phyloP scores from a whole-genome alignment of 2,113 vertebrate genomes.

The Bufo bufo region DNA sequence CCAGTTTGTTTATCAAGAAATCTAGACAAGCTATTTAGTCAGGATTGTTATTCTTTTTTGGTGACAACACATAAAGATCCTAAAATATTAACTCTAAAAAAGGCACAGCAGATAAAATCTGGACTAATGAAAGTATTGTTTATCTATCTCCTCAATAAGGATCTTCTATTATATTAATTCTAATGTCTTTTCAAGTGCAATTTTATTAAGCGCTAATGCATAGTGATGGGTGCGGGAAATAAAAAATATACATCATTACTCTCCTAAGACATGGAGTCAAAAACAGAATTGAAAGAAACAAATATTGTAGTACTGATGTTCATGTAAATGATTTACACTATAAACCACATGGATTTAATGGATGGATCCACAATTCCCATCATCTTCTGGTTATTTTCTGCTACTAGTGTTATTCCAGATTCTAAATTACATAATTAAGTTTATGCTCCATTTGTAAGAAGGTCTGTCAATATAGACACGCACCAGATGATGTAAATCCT shows the following conservation, averaged over 20 bases:
- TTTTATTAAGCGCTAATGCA: too few species aligned
- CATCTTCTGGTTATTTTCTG: background rate
- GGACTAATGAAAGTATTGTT: too few species aligned
- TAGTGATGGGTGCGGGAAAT: too few species aligned
- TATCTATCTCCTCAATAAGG: background rate
- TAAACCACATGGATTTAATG: background rate
- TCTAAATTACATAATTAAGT: background rate
- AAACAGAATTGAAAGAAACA: background rate
- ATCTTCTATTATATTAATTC: too few species aligned
- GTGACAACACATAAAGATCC: background rate
- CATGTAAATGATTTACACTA: background rate
- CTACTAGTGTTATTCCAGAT: background rate
- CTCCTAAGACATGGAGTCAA: background rate
- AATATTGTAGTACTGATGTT: background rate
- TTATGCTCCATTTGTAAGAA: background rate
- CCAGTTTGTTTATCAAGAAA: conserved; percentile 15
- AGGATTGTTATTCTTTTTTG: too few species aligned
- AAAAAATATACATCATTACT: too few species aligned
- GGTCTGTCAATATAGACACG: background rate
- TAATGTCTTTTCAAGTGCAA: too few species aligned
- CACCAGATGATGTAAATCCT: background rate
- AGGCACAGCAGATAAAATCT: background rate
- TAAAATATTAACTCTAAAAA: background rate
- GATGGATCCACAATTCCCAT: background rate
- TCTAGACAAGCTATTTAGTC: conserved; percentile 2